Evolutionary conservation across 2,113 vertebrate species (phyloP).

Genomic region (Brienomyrus longianalis): DNA sequence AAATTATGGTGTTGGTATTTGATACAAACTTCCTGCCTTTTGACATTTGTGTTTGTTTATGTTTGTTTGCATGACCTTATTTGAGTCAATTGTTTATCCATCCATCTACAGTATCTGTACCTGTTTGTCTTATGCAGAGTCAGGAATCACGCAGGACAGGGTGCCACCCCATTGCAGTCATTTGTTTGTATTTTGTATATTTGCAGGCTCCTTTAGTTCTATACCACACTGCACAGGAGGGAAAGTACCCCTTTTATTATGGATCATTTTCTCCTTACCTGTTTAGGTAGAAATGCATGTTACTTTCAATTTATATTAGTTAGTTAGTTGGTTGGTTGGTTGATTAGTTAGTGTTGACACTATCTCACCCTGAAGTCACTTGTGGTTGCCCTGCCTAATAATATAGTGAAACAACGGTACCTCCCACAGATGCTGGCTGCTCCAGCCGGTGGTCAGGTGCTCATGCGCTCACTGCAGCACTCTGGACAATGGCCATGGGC

Average conservation of each 20-base stretch:
- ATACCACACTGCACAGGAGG: background rate
- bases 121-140: background rate
- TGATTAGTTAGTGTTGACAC: background rate
- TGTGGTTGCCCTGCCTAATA: background rate
- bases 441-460: background rate
- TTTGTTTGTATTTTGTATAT: background rate
- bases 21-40: background rate
- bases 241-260: background rate
- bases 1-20: background rate
- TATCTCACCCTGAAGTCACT: background rate
- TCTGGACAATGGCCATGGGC: background rate
- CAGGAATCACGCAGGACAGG: background rate
- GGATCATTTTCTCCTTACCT: background rate
- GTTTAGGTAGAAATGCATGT: background rate
- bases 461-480: background rate
- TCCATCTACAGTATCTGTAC: background rate
- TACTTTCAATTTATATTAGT: background rate
- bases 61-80: background rate
- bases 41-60: background rate
- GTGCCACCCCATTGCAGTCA: background rate
- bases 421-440: background rate
- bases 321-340: background rate
- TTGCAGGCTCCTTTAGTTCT: background rate
- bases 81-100: background rate
- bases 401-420: background rate